Percentiles rank a stretch among this genome's conserved stretches.
Evolutionary conservation across 2,113 vertebrate genomes (phyloP).

Genomic region (Cisticola juncidis): DNA sequence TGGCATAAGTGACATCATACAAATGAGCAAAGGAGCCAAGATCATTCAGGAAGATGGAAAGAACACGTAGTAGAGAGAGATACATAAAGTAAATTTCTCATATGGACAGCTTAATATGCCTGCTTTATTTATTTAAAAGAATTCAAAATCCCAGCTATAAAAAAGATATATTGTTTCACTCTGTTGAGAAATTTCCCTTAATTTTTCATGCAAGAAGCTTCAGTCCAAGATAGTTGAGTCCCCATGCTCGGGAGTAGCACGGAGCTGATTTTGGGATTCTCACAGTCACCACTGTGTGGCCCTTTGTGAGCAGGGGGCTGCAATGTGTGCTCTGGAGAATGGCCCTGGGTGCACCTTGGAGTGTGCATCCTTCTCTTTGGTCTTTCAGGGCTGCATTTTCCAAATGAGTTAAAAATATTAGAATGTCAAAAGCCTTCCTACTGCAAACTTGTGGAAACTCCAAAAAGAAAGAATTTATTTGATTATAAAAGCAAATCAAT

Average conservation of each 20-base stretch:
- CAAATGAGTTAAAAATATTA: neutral
- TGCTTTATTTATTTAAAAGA: neutral
- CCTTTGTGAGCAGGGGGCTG: neutral
- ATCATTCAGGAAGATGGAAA: neutral
- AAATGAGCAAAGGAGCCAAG: neutral
- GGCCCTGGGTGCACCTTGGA: neutral
- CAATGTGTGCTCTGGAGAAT: neutral
- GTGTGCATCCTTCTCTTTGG: neutral
- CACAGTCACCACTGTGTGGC: fast-evolving
- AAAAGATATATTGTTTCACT: neutral
- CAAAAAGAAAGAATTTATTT: neutral
- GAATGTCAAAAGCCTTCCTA: neutral
- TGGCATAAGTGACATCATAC: neutral
- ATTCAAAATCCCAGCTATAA: neutral
- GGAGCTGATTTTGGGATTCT: neutral
- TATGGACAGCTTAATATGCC: neutral
- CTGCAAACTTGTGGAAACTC: neutral
- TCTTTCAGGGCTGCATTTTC: neutral
- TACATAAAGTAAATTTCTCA: neutral
- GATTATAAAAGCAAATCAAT: neutral
- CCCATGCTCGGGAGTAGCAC: neutral
- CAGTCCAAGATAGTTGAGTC: neutral
- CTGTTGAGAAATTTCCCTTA: neutral
- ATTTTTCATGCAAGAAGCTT: neutral
- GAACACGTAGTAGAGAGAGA: neutral